phyloP scores from a whole-genome alignment of 2,888 invertebrate genomes.

The Thalpophila matura region DNA sequence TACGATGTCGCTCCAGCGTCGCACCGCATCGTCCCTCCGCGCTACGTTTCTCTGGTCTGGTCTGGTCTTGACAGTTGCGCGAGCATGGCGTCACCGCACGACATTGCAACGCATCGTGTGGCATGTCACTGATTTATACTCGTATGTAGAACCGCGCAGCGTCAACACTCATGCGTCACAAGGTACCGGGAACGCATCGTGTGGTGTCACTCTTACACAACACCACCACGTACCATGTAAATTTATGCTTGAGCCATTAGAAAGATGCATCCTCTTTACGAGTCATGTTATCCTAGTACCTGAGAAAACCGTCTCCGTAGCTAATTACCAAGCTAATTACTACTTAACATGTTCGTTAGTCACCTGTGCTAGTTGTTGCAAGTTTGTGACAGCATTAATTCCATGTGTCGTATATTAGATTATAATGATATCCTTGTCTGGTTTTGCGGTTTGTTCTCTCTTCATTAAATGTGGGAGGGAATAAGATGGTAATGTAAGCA shows the following conservation, averaged over 20 bases:
- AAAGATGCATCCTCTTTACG: constrained; percentile 25
- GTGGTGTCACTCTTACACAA: no score
- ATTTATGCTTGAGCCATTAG: constrained; percentile 22
- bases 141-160: no score
- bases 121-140: no score
- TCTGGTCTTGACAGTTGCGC: no score
- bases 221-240: neutral
- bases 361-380: constrained; percentile 26
- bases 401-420: constrained; percentile 10
- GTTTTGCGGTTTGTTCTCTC: constrained; percentile 9
- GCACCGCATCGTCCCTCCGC: no score
- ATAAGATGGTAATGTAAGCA: no score
- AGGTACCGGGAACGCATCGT: no score
- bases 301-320: constrained; percentile 36
- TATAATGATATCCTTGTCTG: constrained; percentile 11
- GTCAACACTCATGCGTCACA: no score
- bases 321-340: constrained; percentile 31
- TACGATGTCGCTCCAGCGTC: no score
- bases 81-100: no score
- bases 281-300: constrained; percentile 42
- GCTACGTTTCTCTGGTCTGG: no score
- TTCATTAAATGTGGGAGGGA: neutral
- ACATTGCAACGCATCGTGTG: no score
- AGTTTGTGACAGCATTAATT: constrained; percentile 38
- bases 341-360: constrained; percentile 45